phyloP scores from a whole-genome alignment of 2,888 invertebrate genomes.

The Brachypalpus laphriformis region DNA sequence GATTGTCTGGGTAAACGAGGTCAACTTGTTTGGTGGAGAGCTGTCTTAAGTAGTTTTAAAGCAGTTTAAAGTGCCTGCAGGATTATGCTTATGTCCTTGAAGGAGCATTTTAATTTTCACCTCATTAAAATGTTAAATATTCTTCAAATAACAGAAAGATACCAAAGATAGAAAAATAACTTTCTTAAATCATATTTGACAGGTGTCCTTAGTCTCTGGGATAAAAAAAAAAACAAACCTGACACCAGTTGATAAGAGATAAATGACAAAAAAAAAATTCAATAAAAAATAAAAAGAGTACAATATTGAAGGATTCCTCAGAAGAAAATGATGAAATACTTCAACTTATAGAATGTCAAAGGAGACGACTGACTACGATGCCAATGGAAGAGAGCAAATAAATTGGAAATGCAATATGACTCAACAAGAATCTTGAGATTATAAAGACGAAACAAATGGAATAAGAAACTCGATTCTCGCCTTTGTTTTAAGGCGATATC shows the following conservation, averaged over 20 bases:
- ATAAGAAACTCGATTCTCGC: slow-evolving; percentile 66
- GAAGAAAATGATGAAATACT: slow-evolving; percentile 50
- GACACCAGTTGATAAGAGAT: slow-evolving; percentile 51
- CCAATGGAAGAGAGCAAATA: slow-evolving; percentile 40
- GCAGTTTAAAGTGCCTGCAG: not conserved
- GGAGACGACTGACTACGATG: slow-evolving; percentile 23
- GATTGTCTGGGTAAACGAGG: slow-evolving; percentile 13
- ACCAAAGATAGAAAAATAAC: not conserved
- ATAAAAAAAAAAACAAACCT: not conserved
- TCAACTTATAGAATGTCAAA: slow-evolving; percentile 29
- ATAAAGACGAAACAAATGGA: slow-evolving; percentile 53
- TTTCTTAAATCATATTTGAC: slow-evolving; percentile 15
- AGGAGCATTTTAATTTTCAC: not conserved
- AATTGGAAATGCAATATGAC: slow-evolving; percentile 72
- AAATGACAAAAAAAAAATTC: slow-evolving; percentile 40
- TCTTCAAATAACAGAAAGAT: not conserved
- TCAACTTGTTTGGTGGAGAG: not conserved
- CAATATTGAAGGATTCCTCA: slow-evolving; percentile 29
- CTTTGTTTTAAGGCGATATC: slow-evolving; percentile 67
- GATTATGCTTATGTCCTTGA: not conserved
- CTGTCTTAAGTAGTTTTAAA: not conserved
- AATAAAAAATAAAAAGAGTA: slow-evolving; percentile 11
- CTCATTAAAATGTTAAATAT: not conserved
- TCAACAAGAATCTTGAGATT: slow-evolving; percentile 64
- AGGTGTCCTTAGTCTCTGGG: not conserved